Base-by-base conservation (phyloP, 2,113 vertebrate species). In the Petrocephalus microphthalmus region DNA sequence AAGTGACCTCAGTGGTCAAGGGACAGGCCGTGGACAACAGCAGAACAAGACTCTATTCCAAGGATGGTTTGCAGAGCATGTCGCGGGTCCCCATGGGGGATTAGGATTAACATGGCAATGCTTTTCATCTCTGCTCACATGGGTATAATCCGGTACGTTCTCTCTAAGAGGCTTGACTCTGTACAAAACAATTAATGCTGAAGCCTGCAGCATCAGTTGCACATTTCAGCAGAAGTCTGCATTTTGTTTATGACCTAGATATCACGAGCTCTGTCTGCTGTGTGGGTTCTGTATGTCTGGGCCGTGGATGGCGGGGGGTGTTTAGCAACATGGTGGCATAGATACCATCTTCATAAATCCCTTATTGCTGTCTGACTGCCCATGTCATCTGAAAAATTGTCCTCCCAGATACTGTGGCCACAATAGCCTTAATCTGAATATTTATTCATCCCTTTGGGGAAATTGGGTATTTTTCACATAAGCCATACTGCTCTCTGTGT, bases 161-260 rank as follows among this genome's bases (percentile, higher is more conserved):
- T 45, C 13, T 37, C 29, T 87, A 78, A 87, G 67, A 87, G 67
- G 87, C 87, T 78, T 74, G 86, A 87, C 64, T 60, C 45, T 42
- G 42, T 22, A 49, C 56, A 51, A 87, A 64, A 78, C 67, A 53
- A 42, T 88, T 88, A 88, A 78, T 22, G 64, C 47, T 78, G 87
- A 11, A 22, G 49, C 45, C 29, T 33, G 15, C 87, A 29, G 71
- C 64, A 78, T 52, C n/a, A 52, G n/a, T 19, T 53, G 49, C 51
- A 20, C 71, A 88, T 88, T 82, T 45, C 29, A 81, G n/a, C n/a
- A 53, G 17, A 4, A 29, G 5, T 33, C 84, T 85, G 51, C 29
- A 49, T 49, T 85, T 29, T 54, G 15, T 33, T 2, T 29, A 29
- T 85, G 49, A 85, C 22, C 51, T 29, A n/a, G 22, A 85, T 33